Percentiles rank a stretch among this genome's conserved stretches.
These are phyloP conservation scores for Chrysemys picta DNA, from an alignment of 2,113 vertebrate species.

Conservation along the genomic window DNA sequence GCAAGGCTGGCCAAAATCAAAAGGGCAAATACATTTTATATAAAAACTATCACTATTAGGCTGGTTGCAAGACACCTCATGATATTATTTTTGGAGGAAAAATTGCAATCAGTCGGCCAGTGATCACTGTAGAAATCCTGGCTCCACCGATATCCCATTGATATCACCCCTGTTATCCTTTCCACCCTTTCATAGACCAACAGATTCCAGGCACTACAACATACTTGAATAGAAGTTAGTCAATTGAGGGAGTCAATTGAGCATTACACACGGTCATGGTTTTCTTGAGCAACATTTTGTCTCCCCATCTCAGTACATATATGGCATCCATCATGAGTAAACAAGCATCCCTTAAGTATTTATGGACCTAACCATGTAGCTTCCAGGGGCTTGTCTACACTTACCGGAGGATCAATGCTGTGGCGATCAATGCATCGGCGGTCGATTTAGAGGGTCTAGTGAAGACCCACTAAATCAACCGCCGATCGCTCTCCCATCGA, in stretches of 20 bases:
- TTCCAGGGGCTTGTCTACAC: not conserved
- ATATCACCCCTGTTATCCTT: not conserved
- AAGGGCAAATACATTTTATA: not conserved
- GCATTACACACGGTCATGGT: not conserved
- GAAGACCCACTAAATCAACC: too few relatives aligned
- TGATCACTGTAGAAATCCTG: not conserved
- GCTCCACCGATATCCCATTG: not conserved
- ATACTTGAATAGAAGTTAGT: not conserved
- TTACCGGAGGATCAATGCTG: too few relatives aligned
- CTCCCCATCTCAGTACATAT: not conserved
- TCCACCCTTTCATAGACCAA: not conserved
- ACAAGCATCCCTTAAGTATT: not conserved
- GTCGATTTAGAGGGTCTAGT: too few relatives aligned
- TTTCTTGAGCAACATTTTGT: not conserved
- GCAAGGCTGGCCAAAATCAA: not conserved
- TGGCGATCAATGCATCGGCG: too few relatives aligned
- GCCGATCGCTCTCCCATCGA: too few relatives aligned
- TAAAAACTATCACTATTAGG: not conserved
- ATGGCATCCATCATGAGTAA: not conserved
- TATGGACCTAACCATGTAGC: not conserved
- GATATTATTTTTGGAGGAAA: not conserved
- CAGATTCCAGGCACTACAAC: not conserved
- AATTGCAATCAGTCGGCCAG: fast-evolving
- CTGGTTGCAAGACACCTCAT: not conserved
- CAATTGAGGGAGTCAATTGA: not conserved